These are phyloP conservation scores for Proisotoma minuta DNA, from an alignment of 2,888 invertebrate genomes.

Conservation along the genomic window DNA sequence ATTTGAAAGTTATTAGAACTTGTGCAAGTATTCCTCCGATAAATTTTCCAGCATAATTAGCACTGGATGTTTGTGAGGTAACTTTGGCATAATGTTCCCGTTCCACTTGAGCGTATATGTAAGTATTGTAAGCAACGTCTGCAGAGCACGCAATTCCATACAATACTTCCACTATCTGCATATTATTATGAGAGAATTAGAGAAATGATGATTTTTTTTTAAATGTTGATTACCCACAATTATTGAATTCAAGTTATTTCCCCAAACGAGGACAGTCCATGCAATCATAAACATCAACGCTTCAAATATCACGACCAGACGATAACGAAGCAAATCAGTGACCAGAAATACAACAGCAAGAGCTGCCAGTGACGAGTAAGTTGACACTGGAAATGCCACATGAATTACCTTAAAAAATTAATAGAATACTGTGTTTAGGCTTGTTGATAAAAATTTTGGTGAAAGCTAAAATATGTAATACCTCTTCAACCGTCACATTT, in stretches of 20 bases:
- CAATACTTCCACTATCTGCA: conserved; percentile 63
- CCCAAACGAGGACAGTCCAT: conserved; percentile 71
- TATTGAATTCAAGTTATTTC: conserved; percentile 20
- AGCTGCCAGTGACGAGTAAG: conserved; percentile 52
- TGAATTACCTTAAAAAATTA: conserved; percentile 41
- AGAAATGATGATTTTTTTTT: not conserved
- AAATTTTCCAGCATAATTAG: conserved; percentile 73
- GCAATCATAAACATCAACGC: conserved; percentile 68
- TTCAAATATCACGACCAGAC: conserved; percentile 77
- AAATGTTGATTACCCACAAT: conserved; percentile 21
- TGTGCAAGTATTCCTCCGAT: conserved; percentile 74
- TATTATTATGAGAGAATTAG: not conserved
- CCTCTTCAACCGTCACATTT: conserved; percentile 66
- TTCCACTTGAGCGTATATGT: conserved; percentile 86
- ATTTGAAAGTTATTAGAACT: conserved; percentile 61
- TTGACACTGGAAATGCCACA: conserved; percentile 54
- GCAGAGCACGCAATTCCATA: conserved; percentile 81
- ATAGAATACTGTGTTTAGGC: not conserved
- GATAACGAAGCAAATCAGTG: conserved; percentile 78
- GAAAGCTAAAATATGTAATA: conserved; percentile 52
- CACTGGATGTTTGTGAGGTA: conserved; percentile 77
- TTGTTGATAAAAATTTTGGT: not conserved
- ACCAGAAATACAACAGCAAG: conserved; percentile 72
- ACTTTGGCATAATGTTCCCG: conserved; percentile 70
- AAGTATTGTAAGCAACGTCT: conserved; percentile 88